Evolutionary conservation across 2,797 vertebrate genomes (phyloP), one percentile per base, ranked within the genome.

Genomic region (Anguilla pacifica): DNA sequence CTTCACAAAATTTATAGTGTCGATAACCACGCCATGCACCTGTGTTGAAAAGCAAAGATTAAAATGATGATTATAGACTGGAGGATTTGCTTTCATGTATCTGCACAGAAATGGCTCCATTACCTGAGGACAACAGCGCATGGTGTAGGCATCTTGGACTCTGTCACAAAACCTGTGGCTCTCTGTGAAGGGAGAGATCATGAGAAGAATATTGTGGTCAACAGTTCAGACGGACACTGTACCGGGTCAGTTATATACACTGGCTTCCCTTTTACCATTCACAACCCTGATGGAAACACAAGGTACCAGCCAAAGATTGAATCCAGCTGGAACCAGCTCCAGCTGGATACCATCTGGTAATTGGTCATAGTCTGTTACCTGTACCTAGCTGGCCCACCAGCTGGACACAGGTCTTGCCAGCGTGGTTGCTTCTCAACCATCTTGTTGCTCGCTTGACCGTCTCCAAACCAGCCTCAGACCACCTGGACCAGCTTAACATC

Each of bases 41-140:
- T 99, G 94, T 11, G 87, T 61, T 87, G 74, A 84, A 74, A 89
- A 82, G 74, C 9, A 84, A 9, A 85, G 7, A 85, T 88, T 43
- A 90, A 55, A 83, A 87, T 4, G 31, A 72, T 11, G 19, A n/a
- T 84, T 4, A 61, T 2, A 35, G 19, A 59, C 35, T 17, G 6
- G 11, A 70, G 6, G 22, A 17, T n/a, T 88, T 89, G 49, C 10
- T 53, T 28, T 11, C n/a, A 35, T 49, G 22, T 31, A 70, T 11
- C n/a, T 10, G 39, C 31, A 28, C 49, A 72, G 22, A 85, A 28
- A 15, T 22, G 2, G 15, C 39, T 59, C 28, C 3, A 70, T 51
- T 79, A 99, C 99, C 98, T 99, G 99, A 90, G 99, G 99, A 91
- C 98, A 99, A 92, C 99, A 99, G 79, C 99, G 97, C 95, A 99